Percentiles rank a stretch among this genome's conserved stretches.
Evolutionary conservation across 2,888 invertebrate genomes (phyloP).

Genomic region (Microchrysa polita): DNA sequence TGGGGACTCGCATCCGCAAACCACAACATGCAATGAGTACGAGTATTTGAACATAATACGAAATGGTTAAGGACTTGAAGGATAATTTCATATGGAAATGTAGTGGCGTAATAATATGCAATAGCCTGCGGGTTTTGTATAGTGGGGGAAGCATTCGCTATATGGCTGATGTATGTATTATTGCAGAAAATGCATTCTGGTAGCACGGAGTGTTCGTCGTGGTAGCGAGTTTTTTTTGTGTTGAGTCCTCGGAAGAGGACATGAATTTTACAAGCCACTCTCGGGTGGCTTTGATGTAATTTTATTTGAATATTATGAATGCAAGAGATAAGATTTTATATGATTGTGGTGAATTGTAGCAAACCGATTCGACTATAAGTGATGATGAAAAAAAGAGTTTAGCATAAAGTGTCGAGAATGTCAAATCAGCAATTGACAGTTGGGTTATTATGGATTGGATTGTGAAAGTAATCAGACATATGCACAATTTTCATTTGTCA

Average conservation of each 20-base stretch:
- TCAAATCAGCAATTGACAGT: too few relatives aligned
- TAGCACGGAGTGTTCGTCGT: background rate
- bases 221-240: background rate
- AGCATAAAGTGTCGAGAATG: too few relatives aligned
- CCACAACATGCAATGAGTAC: conserved; percentile 9
- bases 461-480: too few relatives aligned
- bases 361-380: too few relatives aligned
- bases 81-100: conserved; percentile 41
- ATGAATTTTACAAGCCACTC: conserved; percentile 22
- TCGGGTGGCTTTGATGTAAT: conserved; percentile 14
- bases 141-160: too few relatives aligned
- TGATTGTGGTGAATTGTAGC: too few relatives aligned
- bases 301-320: background rate
- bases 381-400: too few relatives aligned
- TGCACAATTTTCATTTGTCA: too few relatives aligned
- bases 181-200: conserved; percentile 29
- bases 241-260: background rate
- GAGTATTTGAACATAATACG: too few relatives aligned
- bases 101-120: conserved; percentile 12
- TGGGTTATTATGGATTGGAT: too few relatives aligned
- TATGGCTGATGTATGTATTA: too few relatives aligned
- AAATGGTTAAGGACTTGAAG: conserved; percentile 23
- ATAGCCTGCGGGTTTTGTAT: background rate
- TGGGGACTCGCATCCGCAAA: conserved; percentile 15
- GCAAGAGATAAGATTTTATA: too few relatives aligned